A percentile compares a stretch with the other conserved stretches of the same genome.
Conservation (phyloP, 2,113 vertebrate species). For the Empidonax alnorum region DNA sequence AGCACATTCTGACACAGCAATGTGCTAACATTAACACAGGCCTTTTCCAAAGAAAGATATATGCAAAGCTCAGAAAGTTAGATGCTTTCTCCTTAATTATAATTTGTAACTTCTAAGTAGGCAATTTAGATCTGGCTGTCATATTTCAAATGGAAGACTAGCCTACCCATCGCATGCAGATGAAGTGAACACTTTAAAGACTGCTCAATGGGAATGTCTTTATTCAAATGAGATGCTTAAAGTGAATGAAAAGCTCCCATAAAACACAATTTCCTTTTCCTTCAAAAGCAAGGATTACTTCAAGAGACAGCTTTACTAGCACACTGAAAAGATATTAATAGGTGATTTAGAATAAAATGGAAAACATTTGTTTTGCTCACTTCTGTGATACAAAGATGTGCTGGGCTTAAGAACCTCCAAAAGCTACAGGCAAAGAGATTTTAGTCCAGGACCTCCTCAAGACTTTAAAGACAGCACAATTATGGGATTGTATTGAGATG, state of each 20-base stretch:
- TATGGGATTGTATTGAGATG: fast-evolving
- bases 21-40: neutral
- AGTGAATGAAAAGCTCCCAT: conserved; percentile 16
- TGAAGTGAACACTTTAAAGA: neutral
- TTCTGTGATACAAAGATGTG: neutral
- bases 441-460: neutral
- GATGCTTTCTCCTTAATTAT: conserved; percentile 21
- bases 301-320: neutral
- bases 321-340: neutral
- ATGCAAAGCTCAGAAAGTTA: neutral
- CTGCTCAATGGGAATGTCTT: conserved; percentile 2
- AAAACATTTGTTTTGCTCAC: neutral
- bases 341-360: neutral
- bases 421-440: neutral
- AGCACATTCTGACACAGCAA: neutral
- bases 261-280: conserved; percentile 20
- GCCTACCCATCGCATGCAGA: neutral
- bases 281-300: neutral
- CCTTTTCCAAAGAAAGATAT: neutral
- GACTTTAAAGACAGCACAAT: neutral
- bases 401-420: neutral
- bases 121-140: conserved; percentile 38
- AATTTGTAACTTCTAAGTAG: conserved; percentile 26
- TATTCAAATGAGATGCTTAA: conserved; percentile 5
- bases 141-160: neutral